phyloP scores from a whole-genome alignment of 2,888 invertebrate species.

The Cosmopolites sordidus region DNA sequence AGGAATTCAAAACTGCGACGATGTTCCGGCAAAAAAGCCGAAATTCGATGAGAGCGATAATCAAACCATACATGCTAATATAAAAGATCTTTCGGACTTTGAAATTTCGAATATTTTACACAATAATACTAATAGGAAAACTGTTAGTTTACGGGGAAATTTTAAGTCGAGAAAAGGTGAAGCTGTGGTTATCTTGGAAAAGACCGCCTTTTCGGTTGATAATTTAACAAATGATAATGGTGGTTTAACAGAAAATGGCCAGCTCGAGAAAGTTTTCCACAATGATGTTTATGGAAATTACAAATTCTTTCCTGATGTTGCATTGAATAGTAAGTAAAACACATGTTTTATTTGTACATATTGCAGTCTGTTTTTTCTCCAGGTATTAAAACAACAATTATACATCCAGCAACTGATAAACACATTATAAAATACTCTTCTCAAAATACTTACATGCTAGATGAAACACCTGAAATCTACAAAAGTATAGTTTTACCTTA shows the following conservation, averaged over 20 bases:
- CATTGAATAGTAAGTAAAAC: constrained; percentile 56
- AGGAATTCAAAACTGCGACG: not conserved
- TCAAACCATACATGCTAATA: constrained; percentile 36
- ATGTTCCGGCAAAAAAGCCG: constrained; percentile 15
- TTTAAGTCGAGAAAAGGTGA: constrained; percentile 60
- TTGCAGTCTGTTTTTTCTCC: constrained; percentile 30
- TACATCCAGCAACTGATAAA: constrained; percentile 90
- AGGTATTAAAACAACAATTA: constrained; percentile 84
- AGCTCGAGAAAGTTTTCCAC: constrained; percentile 61
- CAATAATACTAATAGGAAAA: constrained; percentile 70
- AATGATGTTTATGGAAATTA: constrained; percentile 86
- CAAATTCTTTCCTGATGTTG: constrained; percentile 57
- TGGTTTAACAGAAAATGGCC: constrained; percentile 60
- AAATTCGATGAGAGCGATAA: constrained; percentile 12
- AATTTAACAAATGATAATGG: constrained; percentile 51
- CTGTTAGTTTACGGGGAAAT: constrained; percentile 64
- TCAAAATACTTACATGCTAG: constrained; percentile 69
- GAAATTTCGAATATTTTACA: constrained; percentile 62
- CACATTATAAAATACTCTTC: constrained; percentile 83
- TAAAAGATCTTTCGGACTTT: constrained; percentile 61
- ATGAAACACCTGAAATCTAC: constrained; percentile 83
- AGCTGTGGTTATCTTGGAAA: constrained; percentile 75
- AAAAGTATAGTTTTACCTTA: constrained; percentile 71
- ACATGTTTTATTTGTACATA: not conserved
- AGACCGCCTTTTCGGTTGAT: constrained; percentile 71